These are phyloP conservation scores for Steinernema scapterisci DNA, from an alignment of 2,888 invertebrate genomes.

Conservation along the genomic window DNA sequence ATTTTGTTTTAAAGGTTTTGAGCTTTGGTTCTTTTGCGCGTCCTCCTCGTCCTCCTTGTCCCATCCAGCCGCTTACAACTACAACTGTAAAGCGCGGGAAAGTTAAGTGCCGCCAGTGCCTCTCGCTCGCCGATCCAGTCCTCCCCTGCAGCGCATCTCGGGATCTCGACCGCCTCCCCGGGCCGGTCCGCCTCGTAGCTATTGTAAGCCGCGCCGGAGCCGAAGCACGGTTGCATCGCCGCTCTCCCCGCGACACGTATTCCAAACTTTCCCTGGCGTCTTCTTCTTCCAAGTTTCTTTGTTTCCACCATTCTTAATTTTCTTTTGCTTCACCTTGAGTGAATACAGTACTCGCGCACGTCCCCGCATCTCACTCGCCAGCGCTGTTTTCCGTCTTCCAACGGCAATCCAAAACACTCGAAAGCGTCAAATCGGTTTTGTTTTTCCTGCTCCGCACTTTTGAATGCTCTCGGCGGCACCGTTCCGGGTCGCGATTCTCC, in stretches of 20 bases:
- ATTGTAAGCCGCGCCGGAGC: constrained; percentile 1
- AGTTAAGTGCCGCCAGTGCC: constrained; percentile 21
- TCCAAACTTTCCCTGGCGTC: constrained; percentile 9
- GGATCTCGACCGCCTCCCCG: not conserved
- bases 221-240: constrained; percentile 16
- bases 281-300: not conserved
- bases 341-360: not conserved
- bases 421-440: not conserved
- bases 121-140: not conserved
- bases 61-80: not conserved
- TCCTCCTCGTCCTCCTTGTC: not conserved
- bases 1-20: not conserved
- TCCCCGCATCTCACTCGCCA: not conserved
- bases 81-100: constrained; percentile 27
- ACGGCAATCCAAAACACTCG: not conserved
- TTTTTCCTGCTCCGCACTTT: not conserved
- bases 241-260: not conserved
- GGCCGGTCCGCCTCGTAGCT: not conserved
- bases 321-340: too few relatives aligned
- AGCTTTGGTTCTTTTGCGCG: not conserved
- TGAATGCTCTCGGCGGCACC: not conserved
- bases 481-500: not conserved
- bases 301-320: not conserved
- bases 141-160: not conserved
- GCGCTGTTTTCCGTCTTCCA: not conserved